These are phyloP conservation scores for Dendronephthya gigantea DNA, from an alignment of 64 coral and sea anemone species.

Conservation along the genomic window DNA sequence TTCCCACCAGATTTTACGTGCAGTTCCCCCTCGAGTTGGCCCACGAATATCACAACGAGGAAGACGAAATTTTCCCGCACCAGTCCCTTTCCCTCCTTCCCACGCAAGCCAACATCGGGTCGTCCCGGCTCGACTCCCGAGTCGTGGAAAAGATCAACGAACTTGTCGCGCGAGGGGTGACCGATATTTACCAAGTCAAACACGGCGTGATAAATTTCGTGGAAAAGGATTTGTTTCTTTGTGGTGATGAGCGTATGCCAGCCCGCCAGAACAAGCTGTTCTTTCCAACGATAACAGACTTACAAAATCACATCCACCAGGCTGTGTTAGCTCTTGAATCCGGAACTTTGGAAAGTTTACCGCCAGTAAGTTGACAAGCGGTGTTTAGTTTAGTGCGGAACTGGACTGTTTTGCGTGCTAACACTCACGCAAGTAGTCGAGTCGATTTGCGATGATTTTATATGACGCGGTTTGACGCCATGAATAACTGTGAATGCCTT, in stretches of 20 bases:
- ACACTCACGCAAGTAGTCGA: too few species aligned
- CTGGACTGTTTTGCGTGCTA: background rate
- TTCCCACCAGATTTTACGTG: constrained; percentile 63
- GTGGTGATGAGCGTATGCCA: constrained; percentile 40
- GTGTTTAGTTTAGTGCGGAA: background rate
- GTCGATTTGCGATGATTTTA: too few species aligned
- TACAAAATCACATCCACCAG: constrained; percentile 95
- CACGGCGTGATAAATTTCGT: constrained; percentile 84
- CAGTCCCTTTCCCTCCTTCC: constrained; percentile 19
- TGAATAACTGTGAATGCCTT: too few species aligned
- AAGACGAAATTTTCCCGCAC: constrained; percentile 49
- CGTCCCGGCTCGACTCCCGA: constrained; percentile 48
- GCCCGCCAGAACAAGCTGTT: constrained; percentile 85
- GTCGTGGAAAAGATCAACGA: constrained; percentile 81
- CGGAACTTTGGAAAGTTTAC: constrained; percentile 62
- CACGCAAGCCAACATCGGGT: constrained; percentile 21
- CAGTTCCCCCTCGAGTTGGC: constrained; percentile 79
- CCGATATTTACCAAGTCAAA: constrained; percentile 78
- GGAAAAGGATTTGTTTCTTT: constrained; percentile 70
- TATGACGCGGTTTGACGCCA: too few species aligned
- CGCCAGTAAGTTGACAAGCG: constrained; percentile 47
- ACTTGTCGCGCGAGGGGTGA: constrained; percentile 78
- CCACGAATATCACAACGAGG: constrained; percentile 84
- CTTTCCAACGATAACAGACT: constrained; percentile 92
- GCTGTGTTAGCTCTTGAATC: constrained; percentile 76